Evolutionary conservation across 2,888 invertebrate genomes (phyloP).

Genomic region (Patella pellucida): DNA sequence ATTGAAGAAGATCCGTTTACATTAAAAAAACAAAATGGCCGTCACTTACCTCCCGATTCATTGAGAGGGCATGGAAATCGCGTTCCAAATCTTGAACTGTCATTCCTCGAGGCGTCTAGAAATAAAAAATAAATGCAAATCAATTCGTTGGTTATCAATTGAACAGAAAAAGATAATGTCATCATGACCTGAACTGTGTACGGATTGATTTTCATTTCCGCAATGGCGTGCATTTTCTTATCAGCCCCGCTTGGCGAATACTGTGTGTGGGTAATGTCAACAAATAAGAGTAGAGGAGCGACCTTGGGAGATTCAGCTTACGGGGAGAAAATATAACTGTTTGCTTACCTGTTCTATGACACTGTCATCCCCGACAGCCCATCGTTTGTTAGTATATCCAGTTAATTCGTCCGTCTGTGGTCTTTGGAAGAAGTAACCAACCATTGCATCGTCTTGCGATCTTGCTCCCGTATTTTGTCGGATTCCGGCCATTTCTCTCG

Average conservation of each 20-base stretch:
- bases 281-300: background rate
- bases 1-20: constrained; percentile 4
- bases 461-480: constrained; percentile 58
- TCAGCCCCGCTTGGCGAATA: background rate
- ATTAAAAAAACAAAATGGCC: constrained; percentile 29
- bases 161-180: background rate
- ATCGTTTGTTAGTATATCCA: constrained; percentile 73
- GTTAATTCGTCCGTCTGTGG: constrained; percentile 82
- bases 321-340: too few relatives aligned
- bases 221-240: constrained; percentile 13
- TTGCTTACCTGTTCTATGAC: constrained; percentile 76
- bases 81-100: constrained; percentile 66
- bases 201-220: constrained; percentile 3
- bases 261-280: constrained; percentile 8
- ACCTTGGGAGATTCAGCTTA: too few relatives aligned
- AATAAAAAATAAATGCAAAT: constrained; percentile 15
- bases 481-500: constrained; percentile 58
- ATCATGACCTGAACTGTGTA: constrained; percentile 2
- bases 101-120: constrained; percentile 49
- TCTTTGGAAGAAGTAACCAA: constrained; percentile 91
- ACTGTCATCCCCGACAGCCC: constrained; percentile 91
- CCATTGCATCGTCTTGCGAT: constrained; percentile 90
- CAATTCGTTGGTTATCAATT: background rate
- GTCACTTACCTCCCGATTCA: constrained; percentile 56
- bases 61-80: constrained; percentile 62